Conservation (phyloP, 35 echinoderm and acorn worm genomes). For the Eucidaris tribuloides region DNA sequence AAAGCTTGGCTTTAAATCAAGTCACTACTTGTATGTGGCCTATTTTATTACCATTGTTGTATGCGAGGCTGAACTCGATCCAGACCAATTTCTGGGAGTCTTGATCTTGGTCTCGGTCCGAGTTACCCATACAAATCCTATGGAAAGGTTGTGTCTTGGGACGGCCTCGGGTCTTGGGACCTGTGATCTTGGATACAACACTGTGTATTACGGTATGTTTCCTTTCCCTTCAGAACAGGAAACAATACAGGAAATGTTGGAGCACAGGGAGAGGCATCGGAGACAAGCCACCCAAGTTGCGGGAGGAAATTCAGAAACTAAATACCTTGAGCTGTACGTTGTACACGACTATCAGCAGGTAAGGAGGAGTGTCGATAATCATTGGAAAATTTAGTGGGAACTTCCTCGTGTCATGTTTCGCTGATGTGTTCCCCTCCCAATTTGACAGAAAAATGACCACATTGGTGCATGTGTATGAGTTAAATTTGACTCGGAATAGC, state of each 20-base stretch:
- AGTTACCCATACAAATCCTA: no score
- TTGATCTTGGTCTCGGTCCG: no score
- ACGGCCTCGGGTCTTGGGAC: background rate
- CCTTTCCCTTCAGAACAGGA: slow-evolving; percentile 15
- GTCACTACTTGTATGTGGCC: background rate
- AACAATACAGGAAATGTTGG: background rate
- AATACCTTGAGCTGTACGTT: slow-evolving; percentile 13
- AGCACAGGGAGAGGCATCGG: background rate
- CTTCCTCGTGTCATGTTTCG: background rate
- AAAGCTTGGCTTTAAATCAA: no score
- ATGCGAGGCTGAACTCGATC: no score
- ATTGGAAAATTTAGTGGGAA: background rate
- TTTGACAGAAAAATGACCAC: background rate
- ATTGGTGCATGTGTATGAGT: background rate
- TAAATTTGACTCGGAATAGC: background rate
- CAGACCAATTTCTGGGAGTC: no score
- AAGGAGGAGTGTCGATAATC: background rate
- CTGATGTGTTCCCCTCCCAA: background rate
- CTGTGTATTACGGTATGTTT: background rate
- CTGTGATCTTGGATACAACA: background rate
- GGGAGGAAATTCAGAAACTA: background rate
- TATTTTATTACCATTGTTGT: background rate
- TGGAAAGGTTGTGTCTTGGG: background rate
- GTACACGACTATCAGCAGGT: slow-evolving; percentile 25
- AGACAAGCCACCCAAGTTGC: background rate